A percentile compares a stretch with the other conserved stretches of the same genome.
Evolutionary conservation across 2,797 vertebrate species (phyloP).

Genomic region (Poeciliopsis infans): DNA sequence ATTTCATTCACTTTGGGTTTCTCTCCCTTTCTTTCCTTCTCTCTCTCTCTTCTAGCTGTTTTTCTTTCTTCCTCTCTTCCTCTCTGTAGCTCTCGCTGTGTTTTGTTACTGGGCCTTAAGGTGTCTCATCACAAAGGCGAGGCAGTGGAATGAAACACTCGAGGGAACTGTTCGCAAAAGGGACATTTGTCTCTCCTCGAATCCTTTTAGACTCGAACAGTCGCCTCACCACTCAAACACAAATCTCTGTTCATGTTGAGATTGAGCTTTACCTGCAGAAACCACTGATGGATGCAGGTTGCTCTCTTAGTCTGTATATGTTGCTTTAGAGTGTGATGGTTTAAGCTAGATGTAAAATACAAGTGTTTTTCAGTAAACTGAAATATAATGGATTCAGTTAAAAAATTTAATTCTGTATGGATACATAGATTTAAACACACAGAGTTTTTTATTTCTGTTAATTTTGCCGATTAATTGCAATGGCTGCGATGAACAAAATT

Average conservation of each 20-base stretch:
- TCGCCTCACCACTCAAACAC: conserved; percentile 47
- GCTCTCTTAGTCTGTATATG: neutral
- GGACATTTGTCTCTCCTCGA: conserved; percentile 66
- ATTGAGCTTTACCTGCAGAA: conserved; percentile 5
- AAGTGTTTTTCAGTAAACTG: neutral
- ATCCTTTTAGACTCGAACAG: conserved; percentile 57
- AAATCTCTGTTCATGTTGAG: neutral
- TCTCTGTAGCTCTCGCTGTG: conserved; percentile 85
- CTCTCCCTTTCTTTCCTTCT: conserved; percentile 83
- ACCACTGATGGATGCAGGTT: neutral
- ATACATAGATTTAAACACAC: neutral
- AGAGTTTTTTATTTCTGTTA: neutral
- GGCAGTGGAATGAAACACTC: conserved; percentile 74
- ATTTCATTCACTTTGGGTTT: conserved; percentile 99
- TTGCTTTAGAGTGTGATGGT: neutral
- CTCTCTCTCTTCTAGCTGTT: conserved; percentile 67
- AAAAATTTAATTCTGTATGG: neutral
- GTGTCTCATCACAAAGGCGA: conserved; percentile 67
- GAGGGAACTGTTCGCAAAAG: conserved; percentile 68
- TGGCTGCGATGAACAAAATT: neutral
- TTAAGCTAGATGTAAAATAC: neutral
- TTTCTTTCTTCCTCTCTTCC: conserved; percentile 80
- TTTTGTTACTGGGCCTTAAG: conserved; percentile 66
- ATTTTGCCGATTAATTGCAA: neutral
- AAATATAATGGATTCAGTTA: neutral